These are phyloP conservation scores for Pseudois nayaur DNA, from an alignment of 2,113 vertebrate species.

Conservation along the genomic window DNA sequence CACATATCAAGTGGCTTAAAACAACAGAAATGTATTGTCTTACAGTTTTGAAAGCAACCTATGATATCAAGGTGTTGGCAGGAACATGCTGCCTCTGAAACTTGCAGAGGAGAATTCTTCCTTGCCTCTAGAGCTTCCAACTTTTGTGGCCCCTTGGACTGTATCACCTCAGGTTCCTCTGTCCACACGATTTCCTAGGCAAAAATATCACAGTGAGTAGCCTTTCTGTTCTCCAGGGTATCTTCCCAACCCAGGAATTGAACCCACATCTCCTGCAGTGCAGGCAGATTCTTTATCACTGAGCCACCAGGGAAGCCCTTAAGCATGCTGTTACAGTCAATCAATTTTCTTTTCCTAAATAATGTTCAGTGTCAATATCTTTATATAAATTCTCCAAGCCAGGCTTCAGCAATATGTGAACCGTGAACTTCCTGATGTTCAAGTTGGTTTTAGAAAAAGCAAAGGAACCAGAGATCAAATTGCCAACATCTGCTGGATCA, in stretches of 20 bases:
- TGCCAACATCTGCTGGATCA: too few species aligned
- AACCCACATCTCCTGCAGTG: neutral
- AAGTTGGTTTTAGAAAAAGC: too few species aligned
- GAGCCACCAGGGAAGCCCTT: too few species aligned
- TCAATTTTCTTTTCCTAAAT: neutral
- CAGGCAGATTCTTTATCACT: neutral
- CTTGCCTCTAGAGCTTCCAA: neutral
- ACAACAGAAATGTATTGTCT: neutral
- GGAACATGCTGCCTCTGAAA: neutral
- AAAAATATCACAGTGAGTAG: rapidly evolving
- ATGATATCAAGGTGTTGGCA: neutral
- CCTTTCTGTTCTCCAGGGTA: neutral
- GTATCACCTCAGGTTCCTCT: neutral
- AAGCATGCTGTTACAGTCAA: neutral
- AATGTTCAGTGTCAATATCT: neutral
- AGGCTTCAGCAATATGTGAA: too few species aligned
- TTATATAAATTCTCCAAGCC: neutral
- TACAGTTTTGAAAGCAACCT: neutral
- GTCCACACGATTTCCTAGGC: neutral
- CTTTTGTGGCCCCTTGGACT: neutral
- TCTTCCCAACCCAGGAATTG: neutral
- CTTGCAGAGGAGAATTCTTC: neutral
- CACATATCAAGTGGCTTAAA: neutral
- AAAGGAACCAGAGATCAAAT: too few species aligned
- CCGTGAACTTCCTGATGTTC: too few species aligned